Evolutionary conservation across 2,113 vertebrate genomes (phyloP), one percentile per base, ranked within the genome.

Genomic region (Alethe diademata): DNA sequence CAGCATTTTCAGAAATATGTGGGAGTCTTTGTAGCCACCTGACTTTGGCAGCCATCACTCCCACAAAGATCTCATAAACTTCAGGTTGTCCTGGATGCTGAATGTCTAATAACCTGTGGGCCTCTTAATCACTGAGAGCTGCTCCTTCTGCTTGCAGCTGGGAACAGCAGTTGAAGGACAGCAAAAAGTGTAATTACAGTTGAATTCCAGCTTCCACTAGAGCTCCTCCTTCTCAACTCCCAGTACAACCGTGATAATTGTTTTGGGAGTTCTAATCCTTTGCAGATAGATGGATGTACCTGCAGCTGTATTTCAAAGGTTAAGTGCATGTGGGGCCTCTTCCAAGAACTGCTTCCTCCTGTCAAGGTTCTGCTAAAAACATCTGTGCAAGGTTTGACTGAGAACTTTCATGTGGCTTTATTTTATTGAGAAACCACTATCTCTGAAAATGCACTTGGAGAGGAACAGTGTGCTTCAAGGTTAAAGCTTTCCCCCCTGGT

Each of bases 71-170:
- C 22, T 62, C 70, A 71, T 66, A 48, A 43, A 79, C 45, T 93
- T 53, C 40, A 61, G 50, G n/a, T 18, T 61, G 33, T 60, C 57
- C 36, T 72, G 65, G 14, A 40, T 85, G 65, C 73, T 60, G 56
- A 48, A 36, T 36, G n/a, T 31, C 23, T 43, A 6, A 19, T 66
- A 74, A 62, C 38, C 53, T 57, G 33, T 35, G 50, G 58, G 76
- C 38, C 13, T 8, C 1, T 60, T 51, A n/a, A 47, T 65, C 31
- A 25, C 29, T 0, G 0, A 19, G 64, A 54, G 24, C 62, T 7
- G 13, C 50, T 86, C 54, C 40, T 76, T 60, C 43, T 61, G 35
- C 48, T 57, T 22, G n/a, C 73, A 73, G 60, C 78, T 82, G 51
- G 75, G 64, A 62, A 9, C 8, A 79, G 90, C 74, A 73, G 65